These are phyloP conservation scores for Anagrus nilaparvatae DNA, from an alignment of 1,140 invertebrate species.

Conservation along the genomic window DNA sequence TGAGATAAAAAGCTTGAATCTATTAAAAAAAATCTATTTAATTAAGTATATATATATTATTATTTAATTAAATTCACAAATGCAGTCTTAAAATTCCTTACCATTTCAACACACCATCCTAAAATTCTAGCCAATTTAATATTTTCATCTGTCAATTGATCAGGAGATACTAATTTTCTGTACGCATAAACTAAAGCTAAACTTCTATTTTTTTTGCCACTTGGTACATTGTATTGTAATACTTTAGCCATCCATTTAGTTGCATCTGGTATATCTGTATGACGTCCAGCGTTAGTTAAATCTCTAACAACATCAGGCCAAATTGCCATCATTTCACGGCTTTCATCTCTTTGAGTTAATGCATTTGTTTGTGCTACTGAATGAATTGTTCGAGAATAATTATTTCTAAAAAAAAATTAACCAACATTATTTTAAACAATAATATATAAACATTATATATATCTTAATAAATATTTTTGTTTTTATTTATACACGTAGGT, in stretches of 20 bases:
- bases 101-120: conserved; percentile 92
- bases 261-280: conserved; percentile 63
- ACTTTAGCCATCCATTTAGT: conserved; percentile 72
- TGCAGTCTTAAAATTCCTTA: conserved; percentile 40
- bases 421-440: too few relatives aligned
- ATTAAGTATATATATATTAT: background rate
- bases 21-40: conserved; percentile 32
- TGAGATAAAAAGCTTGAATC: conserved; percentile 77
- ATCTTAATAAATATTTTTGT: too few relatives aligned
- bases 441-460: too few relatives aligned
- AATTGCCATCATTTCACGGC: conserved; percentile 72
- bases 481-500: too few relatives aligned
- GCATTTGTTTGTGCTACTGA: conserved; percentile 48
- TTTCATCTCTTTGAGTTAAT: conserved; percentile 64
- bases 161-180: conserved; percentile 53
- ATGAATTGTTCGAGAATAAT: conserved; percentile 34
- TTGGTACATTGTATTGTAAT: conserved; percentile 73
- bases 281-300: conserved; percentile 59
- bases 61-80: conserved; percentile 2
- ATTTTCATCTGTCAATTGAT: conserved; percentile 64
- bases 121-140: conserved; percentile 70
- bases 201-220: conserved; percentile 70
- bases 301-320: conserved; percentile 79
- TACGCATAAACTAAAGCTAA: conserved; percentile 72
- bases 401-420: too few relatives aligned